Conservation (phyloP, 2,797 vertebrate species). For the Myotis planiceps region DNA sequence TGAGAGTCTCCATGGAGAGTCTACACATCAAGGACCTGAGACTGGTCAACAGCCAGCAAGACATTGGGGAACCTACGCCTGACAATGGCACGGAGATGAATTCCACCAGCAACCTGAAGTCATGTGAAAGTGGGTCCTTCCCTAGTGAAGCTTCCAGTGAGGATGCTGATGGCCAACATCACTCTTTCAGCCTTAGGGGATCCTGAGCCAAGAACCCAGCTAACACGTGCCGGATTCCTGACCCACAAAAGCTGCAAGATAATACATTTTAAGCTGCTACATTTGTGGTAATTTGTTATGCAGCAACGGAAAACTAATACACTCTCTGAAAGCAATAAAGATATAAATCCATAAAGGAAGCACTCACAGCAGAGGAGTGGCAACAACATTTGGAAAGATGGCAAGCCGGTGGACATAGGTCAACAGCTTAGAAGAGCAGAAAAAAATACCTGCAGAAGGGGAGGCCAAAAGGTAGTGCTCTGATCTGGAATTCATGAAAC, state of each 20-base stretch:
- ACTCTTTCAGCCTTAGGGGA: background rate
- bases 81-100: background rate
- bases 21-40: background rate
- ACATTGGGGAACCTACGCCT: background rate
- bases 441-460: background rate
- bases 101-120: background rate
- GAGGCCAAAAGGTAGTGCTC: background rate
- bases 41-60: background rate
- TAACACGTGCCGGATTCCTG: background rate
- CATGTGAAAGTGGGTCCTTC: background rate
- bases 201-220: background rate
- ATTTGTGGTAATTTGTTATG: background rate
- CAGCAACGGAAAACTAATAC: background rate
- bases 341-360: background rate
- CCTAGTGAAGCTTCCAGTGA: background rate
- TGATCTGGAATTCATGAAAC: background rate
- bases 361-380: background rate
- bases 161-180: background rate
- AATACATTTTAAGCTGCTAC: background rate
- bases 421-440: background rate
- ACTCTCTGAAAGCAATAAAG: background rate
- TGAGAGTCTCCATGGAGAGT: background rate
- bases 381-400: background rate
- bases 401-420: background rate
- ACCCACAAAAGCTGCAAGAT: background rate